Evolutionary conservation across 2,797 vertebrate genomes (phyloP), one percentile per base, ranked within the genome.

Genomic region (Paguma larvata): DNA sequence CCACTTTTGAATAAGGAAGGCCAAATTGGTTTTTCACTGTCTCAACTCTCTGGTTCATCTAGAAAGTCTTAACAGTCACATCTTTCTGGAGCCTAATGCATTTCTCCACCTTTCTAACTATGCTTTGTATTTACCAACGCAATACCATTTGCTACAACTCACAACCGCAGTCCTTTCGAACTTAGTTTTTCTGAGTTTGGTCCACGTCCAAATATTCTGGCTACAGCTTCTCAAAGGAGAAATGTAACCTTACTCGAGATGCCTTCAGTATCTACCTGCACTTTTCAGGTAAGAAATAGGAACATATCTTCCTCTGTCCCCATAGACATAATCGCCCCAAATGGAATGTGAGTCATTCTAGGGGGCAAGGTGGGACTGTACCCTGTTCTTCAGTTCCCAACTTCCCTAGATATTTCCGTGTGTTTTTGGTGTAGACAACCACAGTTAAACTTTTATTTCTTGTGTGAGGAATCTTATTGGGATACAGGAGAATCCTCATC

Each of bases 131-230:
- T 91, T 86, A 78, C 32, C 70, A 72, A 63, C 51, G 56, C 68
- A 84, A 32, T 0, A 7, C 51, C 51, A 44, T 82, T 83, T 86
- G 44, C 30, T 73, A 41, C 10, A 15, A 48, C 7, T 59, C 25
- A 87, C 14, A 56, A 21, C 9, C 75, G 67, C 2, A n/a, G 72
- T 48, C 44, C 65, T 77, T 67, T 92, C 85, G 46, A 95, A 80
- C 46, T 8, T 53, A 30, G 48, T 72, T 89, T 16, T 80, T 96
- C 72, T 92, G 34, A 94, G 51, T 96, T 87, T 94, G 63, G 44
- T 44, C 62, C n/a, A 34, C 30, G 12, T 68, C 38, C 34, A 92
- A 72, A n/a, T 84, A 89, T 72, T 93, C 79, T 84, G 6, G 27
- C 32, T 48, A 77, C 6, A 85, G 9, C 21, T 88, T 77, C 80